Conservation (phyloP, 2,797 vertebrate genomes). For the Propithecus deckenii region DNA sequence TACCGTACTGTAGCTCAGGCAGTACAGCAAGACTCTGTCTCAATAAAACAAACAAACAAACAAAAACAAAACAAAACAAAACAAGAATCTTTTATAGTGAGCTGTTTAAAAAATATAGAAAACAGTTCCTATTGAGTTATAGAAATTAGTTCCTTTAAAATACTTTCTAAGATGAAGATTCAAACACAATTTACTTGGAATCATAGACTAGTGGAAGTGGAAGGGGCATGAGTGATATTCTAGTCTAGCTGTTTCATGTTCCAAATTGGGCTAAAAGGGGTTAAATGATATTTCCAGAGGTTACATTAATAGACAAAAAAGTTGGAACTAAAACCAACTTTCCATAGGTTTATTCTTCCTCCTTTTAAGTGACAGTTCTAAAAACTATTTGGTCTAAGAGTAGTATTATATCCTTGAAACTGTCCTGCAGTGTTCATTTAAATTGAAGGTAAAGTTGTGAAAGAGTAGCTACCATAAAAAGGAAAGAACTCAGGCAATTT, state of each 20-base stretch:
- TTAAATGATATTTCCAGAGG: neutral
- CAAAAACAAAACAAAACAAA: too few relatives aligned
- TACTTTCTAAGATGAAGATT: neutral
- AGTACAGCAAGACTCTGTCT: too few relatives aligned
- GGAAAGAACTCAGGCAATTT: neutral
- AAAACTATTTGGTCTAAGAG: neutral
- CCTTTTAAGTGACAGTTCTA: neutral
- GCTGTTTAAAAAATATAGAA: neutral
- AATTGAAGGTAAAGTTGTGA: neutral
- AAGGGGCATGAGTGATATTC: neutral
- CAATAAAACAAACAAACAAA: too few relatives aligned
- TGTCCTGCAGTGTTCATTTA: neutral
- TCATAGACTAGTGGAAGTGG: neutral
- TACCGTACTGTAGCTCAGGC: too few relatives aligned
- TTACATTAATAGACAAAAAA: neutral
- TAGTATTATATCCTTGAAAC: neutral
- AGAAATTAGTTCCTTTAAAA: neutral
- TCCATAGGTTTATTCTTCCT: neutral
- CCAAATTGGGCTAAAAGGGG: neutral
- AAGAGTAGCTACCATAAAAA: neutral
- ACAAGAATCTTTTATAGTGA: neutral
- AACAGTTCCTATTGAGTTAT: neutral
- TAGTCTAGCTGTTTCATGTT: neutral
- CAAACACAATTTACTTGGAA: neutral
- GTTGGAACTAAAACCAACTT: neutral